Percentiles rank a stretch among this genome's conserved stretches.
Evolutionary conservation across 2,888 invertebrate species (phyloP).

Genomic region (Athalia circularis): DNA sequence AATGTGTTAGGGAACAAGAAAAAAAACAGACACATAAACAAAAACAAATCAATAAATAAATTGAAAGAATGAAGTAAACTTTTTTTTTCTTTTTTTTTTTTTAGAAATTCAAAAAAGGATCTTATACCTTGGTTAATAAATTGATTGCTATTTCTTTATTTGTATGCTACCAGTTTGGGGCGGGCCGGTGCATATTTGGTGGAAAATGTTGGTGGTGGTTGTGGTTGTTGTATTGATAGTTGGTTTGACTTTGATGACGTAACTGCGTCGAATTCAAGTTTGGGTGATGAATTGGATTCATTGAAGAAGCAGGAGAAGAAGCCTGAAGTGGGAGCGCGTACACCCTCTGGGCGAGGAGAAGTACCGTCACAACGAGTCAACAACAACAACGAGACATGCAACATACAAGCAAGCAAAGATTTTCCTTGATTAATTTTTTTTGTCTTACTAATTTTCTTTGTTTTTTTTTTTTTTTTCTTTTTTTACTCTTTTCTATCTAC

Average conservation of each 20-base stretch:
- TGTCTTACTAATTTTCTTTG: background rate
- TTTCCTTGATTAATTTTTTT: background rate
- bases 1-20: constrained; percentile 42
- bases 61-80: background rate
- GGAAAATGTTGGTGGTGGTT: constrained; percentile 64
- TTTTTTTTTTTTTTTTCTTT: background rate
- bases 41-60: background rate
- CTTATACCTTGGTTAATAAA: constrained; percentile 40
- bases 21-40: constrained; percentile 12
- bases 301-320: constrained; percentile 65
- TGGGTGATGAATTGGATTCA: constrained; percentile 69
- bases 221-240: constrained; percentile 63
- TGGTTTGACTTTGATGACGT: constrained; percentile 70
- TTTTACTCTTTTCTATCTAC: too few species aligned
- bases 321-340: constrained; percentile 74
- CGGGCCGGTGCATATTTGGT: constrained; percentile 70
- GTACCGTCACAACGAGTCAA: constrained; percentile 57
- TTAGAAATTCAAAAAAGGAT: constrained; percentile 2
- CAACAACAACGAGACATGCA: constrained; percentile 67
- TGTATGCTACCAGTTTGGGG: constrained; percentile 68
- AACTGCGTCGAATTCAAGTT: constrained; percentile 71
- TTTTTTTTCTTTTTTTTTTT: too few species aligned
- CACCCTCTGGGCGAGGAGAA: constrained; percentile 71
- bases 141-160: constrained; percentile 11
- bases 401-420: constrained; percentile 62